Conservation (phyloP, 2,113 vertebrate genomes). For the Desmodus rotundus region DNA sequence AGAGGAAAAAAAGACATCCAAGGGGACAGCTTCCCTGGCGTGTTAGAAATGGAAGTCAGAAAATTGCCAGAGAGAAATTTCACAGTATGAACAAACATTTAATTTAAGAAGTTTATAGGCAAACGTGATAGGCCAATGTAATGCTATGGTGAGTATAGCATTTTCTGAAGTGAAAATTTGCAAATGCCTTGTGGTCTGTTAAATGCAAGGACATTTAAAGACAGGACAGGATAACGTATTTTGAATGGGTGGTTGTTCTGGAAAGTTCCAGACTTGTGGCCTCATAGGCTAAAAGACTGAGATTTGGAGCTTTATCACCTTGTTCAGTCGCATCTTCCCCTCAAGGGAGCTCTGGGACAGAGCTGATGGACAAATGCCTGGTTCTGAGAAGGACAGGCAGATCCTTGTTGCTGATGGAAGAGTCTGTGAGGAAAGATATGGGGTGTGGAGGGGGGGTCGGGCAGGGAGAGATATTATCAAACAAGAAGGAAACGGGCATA, state of each 20-base stretch:
- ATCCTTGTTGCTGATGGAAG: neutral
- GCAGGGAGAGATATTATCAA: neutral
- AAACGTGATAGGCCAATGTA: neutral
- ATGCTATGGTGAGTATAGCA: neutral
- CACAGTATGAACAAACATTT: neutral
- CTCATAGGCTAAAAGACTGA: neutral
- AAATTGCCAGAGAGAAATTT: neutral
- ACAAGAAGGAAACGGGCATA: neutral
- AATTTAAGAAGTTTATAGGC: neutral
- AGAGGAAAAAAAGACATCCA: neutral
- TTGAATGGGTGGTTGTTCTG: neutral
- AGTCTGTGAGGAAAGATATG: neutral
- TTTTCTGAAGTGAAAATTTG: conserved; percentile 17
- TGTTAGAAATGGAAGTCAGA: conserved; percentile 5
- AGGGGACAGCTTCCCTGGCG: neutral
- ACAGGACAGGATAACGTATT: neutral
- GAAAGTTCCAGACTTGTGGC: conserved; percentile 3
- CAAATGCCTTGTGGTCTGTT: neutral
- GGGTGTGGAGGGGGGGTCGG: too few species aligned
- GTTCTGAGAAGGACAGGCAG: neutral
- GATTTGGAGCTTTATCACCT: neutral
- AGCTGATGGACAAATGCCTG: neutral
- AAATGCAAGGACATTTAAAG: neutral
- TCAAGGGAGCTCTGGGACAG: neutral
- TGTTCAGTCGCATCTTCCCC: neutral